Conservation (phyloP, 2,888 invertebrate species). For the Chrysomela aeneicollis region DNA sequence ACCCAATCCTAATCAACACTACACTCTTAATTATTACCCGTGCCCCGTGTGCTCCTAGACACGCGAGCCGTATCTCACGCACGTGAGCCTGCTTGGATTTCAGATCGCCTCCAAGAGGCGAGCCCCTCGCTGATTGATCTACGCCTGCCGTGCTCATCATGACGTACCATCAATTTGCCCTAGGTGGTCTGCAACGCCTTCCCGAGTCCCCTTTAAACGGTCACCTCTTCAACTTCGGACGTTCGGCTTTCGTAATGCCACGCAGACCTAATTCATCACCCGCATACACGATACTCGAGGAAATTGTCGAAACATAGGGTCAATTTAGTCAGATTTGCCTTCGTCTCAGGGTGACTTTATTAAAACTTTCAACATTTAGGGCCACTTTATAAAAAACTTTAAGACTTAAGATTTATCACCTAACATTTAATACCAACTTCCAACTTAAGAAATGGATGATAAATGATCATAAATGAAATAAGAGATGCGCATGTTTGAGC, state of each 20-base stretch:
- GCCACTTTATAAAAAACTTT: no score
- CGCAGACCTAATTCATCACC: not conserved
- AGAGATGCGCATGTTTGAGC: no score
- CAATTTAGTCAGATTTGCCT: no score
- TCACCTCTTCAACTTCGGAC: slow-evolving; percentile 1
- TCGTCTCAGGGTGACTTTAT: no score
- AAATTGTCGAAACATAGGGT: no score
- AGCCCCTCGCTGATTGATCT: slow-evolving; percentile 24
- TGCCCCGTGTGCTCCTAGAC: not conserved
- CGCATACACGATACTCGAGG: not conserved
- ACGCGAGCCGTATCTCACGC: not conserved
- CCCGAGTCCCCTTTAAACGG: not conserved
- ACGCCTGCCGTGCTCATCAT: slow-evolving; percentile 30
- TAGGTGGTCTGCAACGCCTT: slow-evolving; percentile 38
- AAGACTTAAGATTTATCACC: no score
- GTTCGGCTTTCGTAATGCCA: not conserved
- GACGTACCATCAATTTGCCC: slow-evolving; percentile 36
- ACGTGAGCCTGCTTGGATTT: not conserved
- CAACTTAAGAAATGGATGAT: no score
- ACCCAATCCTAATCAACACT: not conserved
- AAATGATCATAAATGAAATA: no score
- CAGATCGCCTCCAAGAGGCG: not conserved
- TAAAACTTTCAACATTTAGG: no score
- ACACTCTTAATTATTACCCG: not conserved
- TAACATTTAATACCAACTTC: no score